Evolutionary conservation across 2,797 vertebrate genomes (phyloP).

Genomic region (Limnodromus scolopaceus): DNA sequence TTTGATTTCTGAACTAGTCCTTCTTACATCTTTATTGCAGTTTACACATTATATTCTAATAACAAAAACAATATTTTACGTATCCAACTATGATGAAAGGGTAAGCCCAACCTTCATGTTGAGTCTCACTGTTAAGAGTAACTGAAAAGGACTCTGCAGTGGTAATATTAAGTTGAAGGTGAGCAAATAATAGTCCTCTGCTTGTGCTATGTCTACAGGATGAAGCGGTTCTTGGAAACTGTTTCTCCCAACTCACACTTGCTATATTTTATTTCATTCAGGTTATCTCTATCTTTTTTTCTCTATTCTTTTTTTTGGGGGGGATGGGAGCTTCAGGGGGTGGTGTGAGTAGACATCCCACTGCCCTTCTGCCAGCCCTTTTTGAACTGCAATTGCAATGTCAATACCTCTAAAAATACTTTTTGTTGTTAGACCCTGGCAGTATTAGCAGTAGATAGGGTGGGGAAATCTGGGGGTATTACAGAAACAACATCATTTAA

Average conservation of each 20-base stretch:
- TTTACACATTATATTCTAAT: background rate
- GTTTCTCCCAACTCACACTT: background rate
- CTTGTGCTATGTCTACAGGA: background rate
- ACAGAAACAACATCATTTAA: background rate
- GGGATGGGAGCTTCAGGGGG: rapidly evolving
- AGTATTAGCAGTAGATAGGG: background rate
- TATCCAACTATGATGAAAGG: background rate
- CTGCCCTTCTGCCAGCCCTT: background rate
- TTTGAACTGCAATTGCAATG: background rate
- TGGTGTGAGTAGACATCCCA: background rate
- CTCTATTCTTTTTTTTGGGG: background rate
- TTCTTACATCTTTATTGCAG: background rate
- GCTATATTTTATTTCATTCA: background rate
- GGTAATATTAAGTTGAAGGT: background rate
- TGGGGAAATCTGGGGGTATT: background rate
- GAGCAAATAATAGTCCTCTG: background rate
- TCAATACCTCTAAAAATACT: background rate
- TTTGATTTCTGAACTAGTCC: background rate
- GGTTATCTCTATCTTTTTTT: background rate
- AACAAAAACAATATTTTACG: background rate
- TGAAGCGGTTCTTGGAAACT: background rate
- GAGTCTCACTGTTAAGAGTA: background rate
- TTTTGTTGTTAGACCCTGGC: background rate
- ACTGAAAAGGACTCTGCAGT: background rate
- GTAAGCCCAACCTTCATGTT: background rate